Evolutionary conservation across 2,113 vertebrate species (phyloP), one percentile per base, ranked within the genome.

Genomic region (Aegithalos caudatus): DNA sequence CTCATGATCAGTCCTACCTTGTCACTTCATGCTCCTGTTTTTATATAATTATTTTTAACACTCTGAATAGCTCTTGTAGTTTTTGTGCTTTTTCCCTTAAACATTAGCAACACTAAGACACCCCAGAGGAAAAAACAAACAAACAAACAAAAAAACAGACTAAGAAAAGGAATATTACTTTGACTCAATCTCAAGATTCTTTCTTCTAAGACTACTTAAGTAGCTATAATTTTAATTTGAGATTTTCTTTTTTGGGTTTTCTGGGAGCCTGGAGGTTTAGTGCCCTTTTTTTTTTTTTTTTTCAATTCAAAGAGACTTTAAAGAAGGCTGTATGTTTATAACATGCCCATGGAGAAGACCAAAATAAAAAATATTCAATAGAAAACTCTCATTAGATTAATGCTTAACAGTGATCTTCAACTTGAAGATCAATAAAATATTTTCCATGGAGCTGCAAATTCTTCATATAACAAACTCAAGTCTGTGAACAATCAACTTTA

Each of bases 161-260:
- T 5, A 47, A 64, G 11, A n/a, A 42, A 66, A 57, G 3, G 7
- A 29, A 35, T 48, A 25, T 37, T 67, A 4, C 24, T 56, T 48
- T 74, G 7, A 25, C 5, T 45, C 11, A 53, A 25, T 50, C 28
- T 54, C 48, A 69, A 81, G 11, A 18, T 40, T 9, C n/a, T 47
- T 51, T 81, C 9, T 54, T 16, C 35, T 54, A 37, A 25, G 14
- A 31, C 5, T 11, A 13, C 44, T 77, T 31, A 56, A 73, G 28
- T 38, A 35, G 18, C 10, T 16, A 42, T 19, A 10, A 50, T 25
- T 79, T 74, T 18, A 19, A 53, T 12, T 13, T 27, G 18, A 77
- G 17, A 1, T 54, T 38, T 61, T 5, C 11, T 29, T 45, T 45
- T 45, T 4, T 7, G 2, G 2, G 1, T 18, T 14, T 58, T 9